Evolutionary conservation across 2,113 vertebrate genomes (phyloP).

Genomic region (Nesogale talazaci): DNA sequence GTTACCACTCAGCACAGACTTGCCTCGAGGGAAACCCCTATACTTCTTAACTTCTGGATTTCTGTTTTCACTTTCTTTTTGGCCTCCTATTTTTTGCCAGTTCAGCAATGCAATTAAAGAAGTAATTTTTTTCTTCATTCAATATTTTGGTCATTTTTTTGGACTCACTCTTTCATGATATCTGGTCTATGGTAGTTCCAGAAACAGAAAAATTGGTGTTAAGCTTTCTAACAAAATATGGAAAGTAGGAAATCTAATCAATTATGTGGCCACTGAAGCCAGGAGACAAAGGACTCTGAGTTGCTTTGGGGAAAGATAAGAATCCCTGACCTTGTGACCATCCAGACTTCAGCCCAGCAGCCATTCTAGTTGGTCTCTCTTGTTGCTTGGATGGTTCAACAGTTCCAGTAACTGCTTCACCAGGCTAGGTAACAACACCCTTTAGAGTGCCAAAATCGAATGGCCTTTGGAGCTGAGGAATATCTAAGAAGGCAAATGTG

Average conservation of each 20-base stretch:
- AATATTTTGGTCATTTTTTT: conserved; percentile 7
- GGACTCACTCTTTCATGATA: conserved; percentile 24
- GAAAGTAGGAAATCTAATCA: conserved; percentile 53
- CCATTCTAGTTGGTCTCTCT: not conserved
- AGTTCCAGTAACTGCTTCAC: not conserved
- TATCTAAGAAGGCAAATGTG: not conserved
- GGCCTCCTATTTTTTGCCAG: not conserved
- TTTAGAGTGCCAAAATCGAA: no score
- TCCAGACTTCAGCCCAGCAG: conserved; percentile 38
- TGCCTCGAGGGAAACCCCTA: not conserved
- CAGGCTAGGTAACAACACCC: not conserved
- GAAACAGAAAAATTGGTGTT: not conserved
- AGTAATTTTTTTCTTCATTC: conserved; percentile 50
- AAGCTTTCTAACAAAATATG: conserved; percentile 3
- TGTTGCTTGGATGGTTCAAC: not conserved
- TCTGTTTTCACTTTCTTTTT: conserved; percentile 51
- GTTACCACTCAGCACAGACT: not conserved
- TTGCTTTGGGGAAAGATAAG: conserved; percentile 50
- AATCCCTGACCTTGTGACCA: conserved; percentile 14
- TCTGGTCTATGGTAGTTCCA: conserved; percentile 21
- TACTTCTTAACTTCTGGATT: conserved; percentile 17
- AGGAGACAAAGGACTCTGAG: conserved; percentile 47
- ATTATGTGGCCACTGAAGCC: conserved; percentile 35
- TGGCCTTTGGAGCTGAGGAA: not conserved
- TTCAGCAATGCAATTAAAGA: conserved; percentile 31